Conservation (phyloP, 2,888 invertebrate species). For the Philhelius pedissequus region DNA sequence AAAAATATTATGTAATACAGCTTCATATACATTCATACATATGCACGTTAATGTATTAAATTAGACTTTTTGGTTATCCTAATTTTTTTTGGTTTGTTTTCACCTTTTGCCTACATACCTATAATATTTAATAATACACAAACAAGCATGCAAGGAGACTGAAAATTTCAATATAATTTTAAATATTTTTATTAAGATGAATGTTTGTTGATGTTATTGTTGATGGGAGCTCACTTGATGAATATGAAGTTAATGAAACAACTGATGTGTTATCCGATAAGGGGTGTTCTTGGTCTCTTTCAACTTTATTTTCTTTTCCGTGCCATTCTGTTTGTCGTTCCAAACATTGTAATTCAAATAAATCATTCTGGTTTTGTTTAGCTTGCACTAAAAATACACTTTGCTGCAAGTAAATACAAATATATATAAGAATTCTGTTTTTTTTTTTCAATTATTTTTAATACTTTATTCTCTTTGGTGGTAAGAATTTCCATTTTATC, state of each 20-base stretch:
- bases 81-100: too few relatives aligned
- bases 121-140: too few relatives aligned
- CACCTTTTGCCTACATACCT: too few relatives aligned
- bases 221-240: neutral
- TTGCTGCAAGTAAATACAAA: slow-evolving; percentile 80
- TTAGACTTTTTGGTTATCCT: too few relatives aligned
- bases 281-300: neutral
- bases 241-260: slow-evolving; percentile 1
- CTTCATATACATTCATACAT: too few relatives aligned
- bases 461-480: slow-evolving; percentile 77
- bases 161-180: neutral
- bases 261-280: neutral
- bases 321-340: slow-evolving; percentile 72
- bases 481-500: slow-evolving; percentile 88
- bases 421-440: neutral
- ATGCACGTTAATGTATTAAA: too few relatives aligned
- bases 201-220: neutral
- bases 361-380: slow-evolving; percentile 83
- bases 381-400: slow-evolving; percentile 91
- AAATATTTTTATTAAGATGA: neutral
- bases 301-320: neutral
- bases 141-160: too few relatives aligned
- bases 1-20: too few relatives aligned
- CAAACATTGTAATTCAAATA: slow-evolving; percentile 76
- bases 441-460: neutral